Percentiles rank a stretch among this genome's conserved stretches.
phyloP scores from a whole-genome alignment of 2,888 invertebrate species.

The Entomobrya multifasciata region DNA sequence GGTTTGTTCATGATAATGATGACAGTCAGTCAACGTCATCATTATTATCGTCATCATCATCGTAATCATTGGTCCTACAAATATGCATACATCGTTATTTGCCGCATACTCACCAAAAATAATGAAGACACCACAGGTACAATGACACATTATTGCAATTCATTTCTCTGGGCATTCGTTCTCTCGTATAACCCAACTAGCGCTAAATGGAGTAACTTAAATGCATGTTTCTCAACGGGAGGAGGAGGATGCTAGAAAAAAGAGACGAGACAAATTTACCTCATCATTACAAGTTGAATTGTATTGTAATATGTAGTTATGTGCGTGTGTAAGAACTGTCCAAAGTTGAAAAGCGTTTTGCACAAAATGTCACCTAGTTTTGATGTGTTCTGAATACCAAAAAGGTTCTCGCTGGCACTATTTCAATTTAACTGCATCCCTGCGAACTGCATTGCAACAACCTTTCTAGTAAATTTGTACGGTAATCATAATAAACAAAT shows the following conservation, averaged over 20 bases:
- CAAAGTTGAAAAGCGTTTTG: conserved; percentile 22
- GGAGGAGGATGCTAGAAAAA: conserved; percentile 3
- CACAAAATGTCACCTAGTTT: conserved; percentile 67
- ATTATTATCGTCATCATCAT: no score
- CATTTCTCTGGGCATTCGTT: conserved; percentile 7
- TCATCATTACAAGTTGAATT: neutral
- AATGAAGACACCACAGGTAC: neutral
- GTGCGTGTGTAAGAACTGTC: neutral
- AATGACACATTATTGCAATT: conserved; percentile 20
- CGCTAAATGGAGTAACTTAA: neutral
- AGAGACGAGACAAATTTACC: neutral
- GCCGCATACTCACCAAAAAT: neutral
- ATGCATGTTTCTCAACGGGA: neutral
- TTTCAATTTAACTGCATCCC: conserved; percentile 34
- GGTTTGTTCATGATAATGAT: neutral
- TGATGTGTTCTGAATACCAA: conserved; percentile 62
- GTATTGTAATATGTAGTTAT: no score
- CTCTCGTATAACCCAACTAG: neutral
- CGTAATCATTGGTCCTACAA: no score
- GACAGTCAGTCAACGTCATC: neutral
- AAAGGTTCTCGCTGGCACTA: conserved; percentile 62
- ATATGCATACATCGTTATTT: no score
- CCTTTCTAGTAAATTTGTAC: conserved; percentile 20
- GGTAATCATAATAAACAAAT: conserved; percentile 44
- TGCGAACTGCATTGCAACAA: neutral